phyloP scores from a whole-genome alignment of 2,113 vertebrate genomes.

The Ancistrus triradiatus region DNA sequence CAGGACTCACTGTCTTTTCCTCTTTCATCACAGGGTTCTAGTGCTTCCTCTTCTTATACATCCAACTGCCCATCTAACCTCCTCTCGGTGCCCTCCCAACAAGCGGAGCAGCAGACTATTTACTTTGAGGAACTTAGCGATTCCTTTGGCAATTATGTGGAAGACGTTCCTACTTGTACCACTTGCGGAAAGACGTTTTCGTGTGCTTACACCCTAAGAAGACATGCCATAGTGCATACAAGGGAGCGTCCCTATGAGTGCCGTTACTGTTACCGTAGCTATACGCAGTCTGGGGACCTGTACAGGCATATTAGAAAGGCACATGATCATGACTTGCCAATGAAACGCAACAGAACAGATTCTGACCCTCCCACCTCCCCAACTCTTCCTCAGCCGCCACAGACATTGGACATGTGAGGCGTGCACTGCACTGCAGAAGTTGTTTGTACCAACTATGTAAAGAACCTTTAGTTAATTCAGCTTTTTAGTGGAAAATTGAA shows the following conservation, averaged over 20 bases:
- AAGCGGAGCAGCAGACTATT: constrained; percentile 60
- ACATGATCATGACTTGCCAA: constrained; percentile 74
- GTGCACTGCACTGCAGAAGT: neutral
- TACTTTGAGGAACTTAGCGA: constrained; percentile 81
- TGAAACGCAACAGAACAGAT: constrained; percentile 78
- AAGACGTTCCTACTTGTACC: constrained; percentile 86
- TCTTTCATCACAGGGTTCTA: constrained; percentile 53
- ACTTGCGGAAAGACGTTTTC: constrained; percentile 93
- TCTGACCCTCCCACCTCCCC: constrained; percentile 43
- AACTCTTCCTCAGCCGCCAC: constrained; percentile 36
- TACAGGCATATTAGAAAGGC: constrained; percentile 91
- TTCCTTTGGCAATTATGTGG: constrained; percentile 74
- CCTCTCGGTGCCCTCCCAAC: constrained; percentile 47
- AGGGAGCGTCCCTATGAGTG: constrained; percentile 87
- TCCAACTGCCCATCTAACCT: constrained; percentile 15
- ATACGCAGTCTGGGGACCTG: constrained; percentile 90
- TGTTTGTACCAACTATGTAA: neutral
- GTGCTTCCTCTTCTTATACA: constrained; percentile 60
- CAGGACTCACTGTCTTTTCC: constrained; percentile 60
- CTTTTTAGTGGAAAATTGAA: no score
- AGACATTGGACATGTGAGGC: constrained; percentile 13
- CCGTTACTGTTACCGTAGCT: constrained; percentile 88
- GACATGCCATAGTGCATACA: constrained; percentile 90
- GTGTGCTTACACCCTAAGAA: constrained; percentile 84
- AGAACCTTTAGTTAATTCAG: no score